These are phyloP conservation scores for Colletes latitarsis DNA, from an alignment of 1,140 invertebrate genomes.

Conservation along the genomic window DNA sequence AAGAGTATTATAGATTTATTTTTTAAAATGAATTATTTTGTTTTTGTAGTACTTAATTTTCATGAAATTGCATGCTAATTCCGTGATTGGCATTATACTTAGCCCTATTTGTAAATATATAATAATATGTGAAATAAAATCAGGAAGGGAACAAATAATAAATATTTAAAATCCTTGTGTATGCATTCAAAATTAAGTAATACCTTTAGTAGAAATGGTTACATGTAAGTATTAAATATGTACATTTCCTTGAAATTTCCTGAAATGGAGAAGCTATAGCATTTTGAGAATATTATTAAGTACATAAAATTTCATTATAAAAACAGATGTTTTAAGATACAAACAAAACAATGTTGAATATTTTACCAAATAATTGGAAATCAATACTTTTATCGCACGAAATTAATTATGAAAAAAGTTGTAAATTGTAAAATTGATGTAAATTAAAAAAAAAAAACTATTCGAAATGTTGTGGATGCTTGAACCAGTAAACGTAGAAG, in stretches of 20 bases:
- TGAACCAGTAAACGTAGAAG: slow-evolving; percentile 15
- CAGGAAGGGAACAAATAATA: slow-evolving; percentile 2
- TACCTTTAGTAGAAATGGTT: slow-evolving; percentile 28
- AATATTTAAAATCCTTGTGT: slow-evolving; percentile 14
- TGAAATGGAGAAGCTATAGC: slow-evolving; percentile 34
- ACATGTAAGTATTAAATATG: slow-evolving; percentile 23
- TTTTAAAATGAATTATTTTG: not conserved
- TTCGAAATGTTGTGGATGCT: not conserved
- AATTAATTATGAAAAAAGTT: not conserved
- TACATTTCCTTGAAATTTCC: slow-evolving; percentile 33
- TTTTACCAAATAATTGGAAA: not conserved
- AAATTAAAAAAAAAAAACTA: slow-evolving; percentile 1
- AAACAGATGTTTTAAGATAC: slow-evolving; percentile 9
- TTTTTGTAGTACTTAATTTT: not conserved
- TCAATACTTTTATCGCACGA: not conserved
- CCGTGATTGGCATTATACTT: too few species aligned
- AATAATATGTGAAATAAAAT: not conserved
- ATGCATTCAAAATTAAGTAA: slow-evolving; percentile 21
- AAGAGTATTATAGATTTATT: too few species aligned
- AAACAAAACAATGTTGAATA: slow-evolving; percentile 8
- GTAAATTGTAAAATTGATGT: not conserved
- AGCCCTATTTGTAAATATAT: not conserved
- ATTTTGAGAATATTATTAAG: slow-evolving; percentile 31
- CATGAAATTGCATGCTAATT: not conserved
- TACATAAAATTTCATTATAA: slow-evolving; percentile 4